A percentile compares a stretch with the other conserved stretches of the same genome.
Conservation (phyloP, 2,113 vertebrate species). For the Microcebus murinus region DNA sequence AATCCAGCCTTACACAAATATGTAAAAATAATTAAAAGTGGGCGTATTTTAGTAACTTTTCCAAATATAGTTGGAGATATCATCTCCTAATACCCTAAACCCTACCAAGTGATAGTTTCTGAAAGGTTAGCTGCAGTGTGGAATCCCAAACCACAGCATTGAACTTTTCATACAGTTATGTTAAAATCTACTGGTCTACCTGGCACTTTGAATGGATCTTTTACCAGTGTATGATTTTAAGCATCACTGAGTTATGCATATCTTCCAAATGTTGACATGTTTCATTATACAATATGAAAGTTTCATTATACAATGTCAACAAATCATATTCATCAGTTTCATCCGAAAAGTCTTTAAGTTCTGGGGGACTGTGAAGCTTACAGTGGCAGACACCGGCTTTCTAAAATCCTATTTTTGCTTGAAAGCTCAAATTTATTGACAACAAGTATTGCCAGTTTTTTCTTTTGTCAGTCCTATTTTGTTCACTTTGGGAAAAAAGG, state of each 20-base stretch:
- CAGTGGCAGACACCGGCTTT: background rate
- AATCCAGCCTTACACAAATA: background rate
- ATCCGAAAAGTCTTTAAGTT: background rate
- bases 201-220: slow-evolving; percentile 31
- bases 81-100: background rate
- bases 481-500: background rate
- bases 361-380: background rate
- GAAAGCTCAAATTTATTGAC: background rate
- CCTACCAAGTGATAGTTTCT: background rate
- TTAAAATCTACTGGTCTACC: background rate
- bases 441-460: background rate
- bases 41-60: background rate
- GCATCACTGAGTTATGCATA: slow-evolving; percentile 3
- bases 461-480: background rate
- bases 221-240: slow-evolving; percentile 2
- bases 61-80: background rate
- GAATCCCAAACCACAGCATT: background rate
- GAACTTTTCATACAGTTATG: background rate
- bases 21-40: background rate
- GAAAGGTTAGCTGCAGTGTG: background rate
- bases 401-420: slow-evolving; percentile 2
- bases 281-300: background rate
- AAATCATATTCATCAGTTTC: background rate
- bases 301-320: background rate
- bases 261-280: slow-evolving; percentile 30